Percentiles rank a stretch among this genome's conserved stretches.
phyloP scores from a whole-genome alignment of 2,888 invertebrate species.

The Anaspis maculata region DNA sequence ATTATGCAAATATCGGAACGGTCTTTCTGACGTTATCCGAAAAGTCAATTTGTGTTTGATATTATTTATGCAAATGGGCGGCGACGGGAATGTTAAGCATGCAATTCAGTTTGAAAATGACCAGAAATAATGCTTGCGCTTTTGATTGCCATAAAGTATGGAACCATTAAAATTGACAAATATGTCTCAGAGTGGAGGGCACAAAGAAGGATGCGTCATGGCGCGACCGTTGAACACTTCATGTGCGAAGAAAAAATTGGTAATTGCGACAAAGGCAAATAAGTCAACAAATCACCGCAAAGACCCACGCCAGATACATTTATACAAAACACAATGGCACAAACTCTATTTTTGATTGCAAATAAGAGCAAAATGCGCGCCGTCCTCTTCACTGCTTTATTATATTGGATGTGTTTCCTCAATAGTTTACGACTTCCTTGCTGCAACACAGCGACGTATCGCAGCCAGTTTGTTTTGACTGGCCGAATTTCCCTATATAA shows the following conservation, averaged over 20 bases:
- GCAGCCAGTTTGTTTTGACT: too few species aligned
- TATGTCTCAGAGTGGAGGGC: too few species aligned
- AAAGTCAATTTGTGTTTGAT: conserved; percentile 19
- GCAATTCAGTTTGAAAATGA: conserved; percentile 1
- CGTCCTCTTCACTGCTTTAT: conserved; percentile 1
- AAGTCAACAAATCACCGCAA: neutral
- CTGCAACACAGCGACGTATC: neutral
- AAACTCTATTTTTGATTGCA: neutral
- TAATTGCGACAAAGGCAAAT: conserved; percentile 1
- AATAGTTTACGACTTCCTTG: neutral
- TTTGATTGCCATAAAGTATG: neutral
- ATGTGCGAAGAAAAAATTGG: neutral
- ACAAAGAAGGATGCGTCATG: too few species aligned
- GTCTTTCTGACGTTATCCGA: conserved; percentile 14
- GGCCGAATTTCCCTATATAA: too few species aligned
- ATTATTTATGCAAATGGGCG: conserved; percentile 17
- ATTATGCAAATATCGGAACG: conserved; percentile 14
- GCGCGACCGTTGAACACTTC: too few species aligned
- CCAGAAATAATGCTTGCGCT: neutral
- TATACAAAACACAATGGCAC: neutral
- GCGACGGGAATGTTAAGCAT: conserved; percentile 8
- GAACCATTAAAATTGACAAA: too few species aligned
- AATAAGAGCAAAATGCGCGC: neutral
- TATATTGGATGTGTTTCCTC: neutral
- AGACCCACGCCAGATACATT: too few species aligned